These are phyloP conservation scores for Ectemnius cavifrons DNA, from an alignment of 2,888 invertebrate genomes.

Conservation along the genomic window DNA sequence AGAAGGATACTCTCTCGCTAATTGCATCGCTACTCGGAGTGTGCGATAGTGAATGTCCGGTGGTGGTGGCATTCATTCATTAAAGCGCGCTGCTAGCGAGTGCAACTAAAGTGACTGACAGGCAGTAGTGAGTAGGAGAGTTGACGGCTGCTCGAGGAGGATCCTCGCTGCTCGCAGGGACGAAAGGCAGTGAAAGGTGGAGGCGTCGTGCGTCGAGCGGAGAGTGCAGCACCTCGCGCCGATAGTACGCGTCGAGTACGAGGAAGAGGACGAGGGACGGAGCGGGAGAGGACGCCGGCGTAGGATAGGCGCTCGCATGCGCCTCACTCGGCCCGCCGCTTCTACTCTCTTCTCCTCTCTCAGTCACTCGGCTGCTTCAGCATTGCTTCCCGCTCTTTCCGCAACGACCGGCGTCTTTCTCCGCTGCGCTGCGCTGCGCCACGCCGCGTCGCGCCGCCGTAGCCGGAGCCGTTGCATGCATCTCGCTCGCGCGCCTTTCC, in stretches of 20 bases:
- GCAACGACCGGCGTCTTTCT: conserved; percentile 34
- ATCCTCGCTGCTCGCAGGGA: conserved; percentile 28
- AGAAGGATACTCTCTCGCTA: no score
- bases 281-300: conserved; percentile 26
- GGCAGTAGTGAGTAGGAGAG: conserved; percentile 37
- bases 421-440: conserved; percentile 41
- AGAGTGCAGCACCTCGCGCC: conserved; percentile 14
- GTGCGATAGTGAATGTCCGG: neutral
- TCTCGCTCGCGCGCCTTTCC: conserved; percentile 26
- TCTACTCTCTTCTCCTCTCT: conserved; percentile 26
- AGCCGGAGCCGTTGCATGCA: no score
- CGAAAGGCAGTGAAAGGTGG: conserved; percentile 59
- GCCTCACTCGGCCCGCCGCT: conserved; percentile 42
- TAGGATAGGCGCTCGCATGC: conserved; percentile 43
- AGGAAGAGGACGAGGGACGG: conserved; percentile 13
- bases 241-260: no score
- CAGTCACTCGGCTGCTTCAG: conserved; percentile 15
- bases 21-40: no score
- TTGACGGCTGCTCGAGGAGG: conserved; percentile 19
- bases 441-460: no score
- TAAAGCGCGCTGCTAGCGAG: conserved; percentile 48
- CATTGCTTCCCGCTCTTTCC: conserved; percentile 34
- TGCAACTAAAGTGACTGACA: conserved; percentile 54
- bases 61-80: conserved; percentile 55
- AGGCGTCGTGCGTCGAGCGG: conserved; percentile 13